A percentile compares a stretch with the other conserved stretches of the same genome.
phyloP scores from a whole-genome alignment of 1,140 invertebrate genomes.

The Psix sp. region DNA sequence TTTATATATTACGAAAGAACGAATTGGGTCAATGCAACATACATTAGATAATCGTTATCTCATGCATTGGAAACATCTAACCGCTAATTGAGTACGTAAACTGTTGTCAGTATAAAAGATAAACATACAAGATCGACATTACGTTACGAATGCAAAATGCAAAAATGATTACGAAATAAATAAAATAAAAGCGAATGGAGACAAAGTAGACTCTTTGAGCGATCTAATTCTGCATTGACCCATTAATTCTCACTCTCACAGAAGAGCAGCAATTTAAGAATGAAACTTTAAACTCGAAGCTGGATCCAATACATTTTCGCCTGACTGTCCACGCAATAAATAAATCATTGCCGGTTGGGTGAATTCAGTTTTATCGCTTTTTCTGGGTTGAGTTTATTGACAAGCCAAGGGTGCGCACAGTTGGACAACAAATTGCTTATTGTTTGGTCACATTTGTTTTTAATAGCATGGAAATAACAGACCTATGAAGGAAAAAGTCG shows the following conservation, averaged over 20 bases:
- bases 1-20: no score
- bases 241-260: conserved; percentile 18
- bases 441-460: conserved; percentile 24
- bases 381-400: conserved; percentile 25
- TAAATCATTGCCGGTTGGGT: conserved; percentile 25
- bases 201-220: no score
- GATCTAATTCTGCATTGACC: conserved; percentile 10
- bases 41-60: conserved; percentile 47
- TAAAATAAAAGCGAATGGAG: no score
- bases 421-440: conserved; percentile 19
- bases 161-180: conserved; percentile 9
- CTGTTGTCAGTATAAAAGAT: conserved; percentile 14
- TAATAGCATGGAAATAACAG: conserved; percentile 7
- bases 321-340: conserved; percentile 27
- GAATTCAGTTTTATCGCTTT: conserved; percentile 19
- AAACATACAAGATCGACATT: conserved; percentile 17
- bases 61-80: conserved; percentile 20
- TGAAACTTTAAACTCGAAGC: conserved; percentile 24
- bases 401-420: conserved; percentile 16
- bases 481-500: conserved; percentile 7
- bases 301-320: conserved; percentile 24
- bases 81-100: conserved; percentile 32
- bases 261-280: conserved; percentile 18
- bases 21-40: conserved; percentile 44
- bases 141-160: conserved; percentile 1